Conservation (phyloP, 2,797 vertebrate species). For the Lepus oiostolus region DNA sequence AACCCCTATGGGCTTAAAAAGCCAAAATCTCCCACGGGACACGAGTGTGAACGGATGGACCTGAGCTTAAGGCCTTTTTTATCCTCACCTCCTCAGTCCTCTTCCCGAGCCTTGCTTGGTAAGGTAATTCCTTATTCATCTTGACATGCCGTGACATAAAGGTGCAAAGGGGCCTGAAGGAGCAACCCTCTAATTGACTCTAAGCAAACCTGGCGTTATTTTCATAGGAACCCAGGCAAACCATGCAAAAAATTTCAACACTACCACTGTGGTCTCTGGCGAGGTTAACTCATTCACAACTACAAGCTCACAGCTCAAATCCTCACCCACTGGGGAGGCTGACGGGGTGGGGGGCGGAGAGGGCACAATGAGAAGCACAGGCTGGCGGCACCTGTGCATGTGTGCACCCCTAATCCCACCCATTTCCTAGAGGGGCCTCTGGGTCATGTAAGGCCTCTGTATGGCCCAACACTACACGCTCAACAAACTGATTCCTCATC, state of each 20-base stretch:
- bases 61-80: neutral
- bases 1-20: no score
- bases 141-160: neutral
- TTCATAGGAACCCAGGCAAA: neutral
- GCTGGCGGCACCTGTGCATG: no score
- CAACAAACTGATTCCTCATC: no score
- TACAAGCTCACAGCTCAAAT: neutral
- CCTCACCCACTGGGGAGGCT: no score
- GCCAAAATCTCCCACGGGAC: no score
- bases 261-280: neutral
- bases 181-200: constrained; percentile 35
- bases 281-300: neutral
- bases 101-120: neutral
- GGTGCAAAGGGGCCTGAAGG: neutral
- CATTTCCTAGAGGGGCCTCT: no score
- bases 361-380: no score
- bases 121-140: constrained; percentile 9
- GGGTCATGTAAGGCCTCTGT: no score
- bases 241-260: neutral
- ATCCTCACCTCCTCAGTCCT: neutral
- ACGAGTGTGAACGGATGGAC: rapidly evolving
- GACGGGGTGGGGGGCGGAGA: no score
- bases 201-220: constrained; percentile 55
- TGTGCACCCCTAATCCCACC: no score
- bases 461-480: no score